A percentile compares a stretch with the other conserved stretches of the same genome.
These are phyloP conservation scores for Drosophila arizonae DNA, from an alignment of 1,140 invertebrate genomes.

Conservation along the genomic window DNA sequence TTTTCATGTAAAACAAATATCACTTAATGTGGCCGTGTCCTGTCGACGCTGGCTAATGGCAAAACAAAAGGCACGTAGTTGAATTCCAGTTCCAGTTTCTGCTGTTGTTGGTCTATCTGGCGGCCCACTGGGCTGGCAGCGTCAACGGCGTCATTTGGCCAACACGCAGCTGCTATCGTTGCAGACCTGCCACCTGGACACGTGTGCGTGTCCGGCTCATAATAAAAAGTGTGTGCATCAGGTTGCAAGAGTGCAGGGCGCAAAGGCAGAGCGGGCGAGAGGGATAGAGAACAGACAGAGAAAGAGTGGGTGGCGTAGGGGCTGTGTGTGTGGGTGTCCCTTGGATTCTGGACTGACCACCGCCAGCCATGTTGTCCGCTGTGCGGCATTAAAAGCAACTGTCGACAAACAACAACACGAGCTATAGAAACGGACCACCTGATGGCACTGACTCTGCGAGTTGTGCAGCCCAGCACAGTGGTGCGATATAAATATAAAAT, in stretches of 20 bases:
- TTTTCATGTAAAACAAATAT: conserved; percentile 81
- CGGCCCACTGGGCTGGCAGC: conserved; percentile 24
- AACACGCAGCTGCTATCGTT: conserved; percentile 39
- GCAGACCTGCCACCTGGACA: conserved; percentile 36
- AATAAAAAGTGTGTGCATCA: conserved; percentile 78
- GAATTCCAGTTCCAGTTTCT: not conserved
- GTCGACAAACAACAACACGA: conserved; percentile 64
- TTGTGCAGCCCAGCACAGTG: conserved; percentile 24
- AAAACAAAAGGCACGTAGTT: conserved; percentile 73
- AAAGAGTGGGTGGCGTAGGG: not conserved
- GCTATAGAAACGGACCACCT: conserved; percentile 43
- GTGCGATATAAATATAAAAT: not conserved
- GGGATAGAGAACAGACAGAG: not conserved
- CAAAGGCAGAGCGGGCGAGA: not conserved
- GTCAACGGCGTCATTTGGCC: conserved; percentile 31
- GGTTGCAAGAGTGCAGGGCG: conserved; percentile 50
- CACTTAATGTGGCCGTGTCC: conserved; percentile 68
- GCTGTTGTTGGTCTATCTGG: conserved; percentile 6
- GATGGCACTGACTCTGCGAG: conserved; percentile 15
- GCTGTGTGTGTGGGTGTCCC: not conserved
- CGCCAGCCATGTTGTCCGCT: conserved; percentile 22
- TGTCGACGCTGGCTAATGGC: conserved; percentile 60
- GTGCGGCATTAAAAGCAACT: conserved; percentile 76
- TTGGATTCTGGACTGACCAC: conserved; percentile 8
- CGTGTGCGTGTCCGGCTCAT: conserved; percentile 74